Conservation (phyloP, 2,888 invertebrate species). For the Polydesmus complanatus region DNA sequence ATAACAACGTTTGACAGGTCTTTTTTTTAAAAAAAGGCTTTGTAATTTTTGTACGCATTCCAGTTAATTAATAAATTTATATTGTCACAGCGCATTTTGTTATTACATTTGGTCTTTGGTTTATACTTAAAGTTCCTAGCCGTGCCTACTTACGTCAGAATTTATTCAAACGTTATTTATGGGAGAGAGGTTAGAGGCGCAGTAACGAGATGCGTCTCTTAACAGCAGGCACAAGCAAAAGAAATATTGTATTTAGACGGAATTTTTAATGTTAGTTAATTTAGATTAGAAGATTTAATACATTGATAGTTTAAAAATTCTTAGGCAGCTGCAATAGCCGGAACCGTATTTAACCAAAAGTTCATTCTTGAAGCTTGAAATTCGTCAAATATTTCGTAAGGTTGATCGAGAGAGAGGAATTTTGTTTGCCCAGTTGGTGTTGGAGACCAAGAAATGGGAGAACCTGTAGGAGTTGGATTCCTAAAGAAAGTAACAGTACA, state of each 20-base stretch:
- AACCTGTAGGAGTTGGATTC: background rate
- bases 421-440: conserved; percentile 3
- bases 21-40: too few species aligned
- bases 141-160: too few species aligned
- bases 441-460: conserved; percentile 1
- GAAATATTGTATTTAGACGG: too few species aligned
- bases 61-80: too few species aligned
- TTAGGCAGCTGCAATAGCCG: background rate
- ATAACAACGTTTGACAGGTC: too few species aligned
- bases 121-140: too few species aligned
- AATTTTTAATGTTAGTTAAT: background rate
- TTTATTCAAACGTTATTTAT: background rate
- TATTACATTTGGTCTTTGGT: too few species aligned
- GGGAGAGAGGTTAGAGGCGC: too few species aligned
- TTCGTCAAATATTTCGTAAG: background rate
- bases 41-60: too few species aligned
- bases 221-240: too few species aligned
- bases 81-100: too few species aligned
- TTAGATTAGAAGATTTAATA: background rate
- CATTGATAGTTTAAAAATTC: background rate
- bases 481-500: background rate
- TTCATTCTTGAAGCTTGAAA: background rate
- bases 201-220: too few species aligned
- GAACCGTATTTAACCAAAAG: background rate
- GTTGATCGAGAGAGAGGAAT: background rate